Evolutionary conservation across 2,888 invertebrate genomes (phyloP), one percentile per base, ranked within the genome.

Genomic region (Serripes groenlandicus): DNA sequence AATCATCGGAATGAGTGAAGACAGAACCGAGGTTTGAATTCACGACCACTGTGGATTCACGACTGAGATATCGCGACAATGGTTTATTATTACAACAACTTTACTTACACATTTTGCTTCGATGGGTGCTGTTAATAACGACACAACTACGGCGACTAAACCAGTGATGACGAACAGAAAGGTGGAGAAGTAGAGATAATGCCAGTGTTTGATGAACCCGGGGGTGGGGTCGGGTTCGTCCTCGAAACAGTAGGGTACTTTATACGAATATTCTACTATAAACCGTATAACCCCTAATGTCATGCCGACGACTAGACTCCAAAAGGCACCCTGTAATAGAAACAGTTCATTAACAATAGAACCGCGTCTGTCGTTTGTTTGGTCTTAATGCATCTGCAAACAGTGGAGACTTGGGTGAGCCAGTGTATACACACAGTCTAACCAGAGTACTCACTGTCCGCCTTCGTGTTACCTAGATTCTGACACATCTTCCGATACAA

Each of bases 281-380:
- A 96, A 96, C 11, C 96, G 92, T 30, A 94, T 89, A 30, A 92
- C 69, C 15, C 95, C 95, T 11, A 95, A 89, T n/a, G 92, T 87
- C 78, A 96, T 92, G 0, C 96, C 96, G 26, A 94, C 85, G 90
- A 96, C 94, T n/a, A 96, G 90, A 0, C 95, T 95, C 94, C 94
- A 95, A 90, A 96, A 96, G 0, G 96, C 96, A 4, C 95, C 96
- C 96, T 96, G 90, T n/a, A 42, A 35, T 37, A 21, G 49, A 49
- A 49, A 49, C 49, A 49, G n/a, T n/a, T n/a, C n/a, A n/a, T n/a
- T n/a, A n/a, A n/a, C n/a, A n/a, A n/a, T n/a, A n/a, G n/a, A n/a
- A n/a, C n/a, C n/a, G n/a, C n/a, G n/a, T n/a, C n/a, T n/a, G n/a
- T n/a, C n/a, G n/a, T n/a, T n/a, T n/a, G n/a, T n/a, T n/a, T n/a